A percentile compares a stretch with the other conserved stretches of the same genome.
Evolutionary conservation across 2,113 vertebrate species (phyloP).

Genomic region (Callocephalon fimbriatum): DNA sequence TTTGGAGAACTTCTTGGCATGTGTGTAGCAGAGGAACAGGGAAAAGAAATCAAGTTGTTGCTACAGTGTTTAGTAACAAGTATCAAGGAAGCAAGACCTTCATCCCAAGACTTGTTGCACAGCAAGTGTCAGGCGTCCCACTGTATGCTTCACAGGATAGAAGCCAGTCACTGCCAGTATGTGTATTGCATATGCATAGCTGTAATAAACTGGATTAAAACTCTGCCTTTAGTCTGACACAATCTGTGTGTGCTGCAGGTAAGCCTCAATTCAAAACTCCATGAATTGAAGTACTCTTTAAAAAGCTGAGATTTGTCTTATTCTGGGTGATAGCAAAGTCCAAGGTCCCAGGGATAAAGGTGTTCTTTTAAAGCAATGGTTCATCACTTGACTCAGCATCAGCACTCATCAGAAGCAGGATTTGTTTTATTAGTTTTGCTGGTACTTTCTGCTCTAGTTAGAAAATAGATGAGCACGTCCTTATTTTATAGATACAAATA

Average conservation of each 20-base stretch:
- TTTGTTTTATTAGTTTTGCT: neutral
- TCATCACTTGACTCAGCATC: neutral
- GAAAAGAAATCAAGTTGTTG: neutral
- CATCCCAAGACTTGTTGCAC: neutral
- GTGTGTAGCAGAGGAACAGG: neutral
- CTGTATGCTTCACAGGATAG: neutral
- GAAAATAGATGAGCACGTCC: neutral
- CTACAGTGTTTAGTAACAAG: neutral
- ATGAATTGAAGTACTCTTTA: rapidly evolving
- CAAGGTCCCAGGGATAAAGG: neutral
- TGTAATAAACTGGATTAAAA: neutral
- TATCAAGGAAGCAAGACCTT: neutral
- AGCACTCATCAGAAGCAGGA: neutral
- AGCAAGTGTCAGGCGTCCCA: neutral
- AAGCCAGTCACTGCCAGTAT: neutral
- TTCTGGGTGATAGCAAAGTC: neutral
- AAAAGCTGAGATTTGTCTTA: neutral
- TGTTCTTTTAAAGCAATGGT: neutral
- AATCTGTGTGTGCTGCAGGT: neutral
- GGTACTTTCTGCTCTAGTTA: neutral
- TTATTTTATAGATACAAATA: neutral
- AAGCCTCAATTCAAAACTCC: neutral
- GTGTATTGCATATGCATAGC: rapidly evolving
- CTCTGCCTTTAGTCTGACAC: neutral
- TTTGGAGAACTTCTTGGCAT: constrained; percentile 16